phyloP scores from a whole-genome alignment of 2,113 vertebrate genomes.

The Pandion haliaetus region DNA sequence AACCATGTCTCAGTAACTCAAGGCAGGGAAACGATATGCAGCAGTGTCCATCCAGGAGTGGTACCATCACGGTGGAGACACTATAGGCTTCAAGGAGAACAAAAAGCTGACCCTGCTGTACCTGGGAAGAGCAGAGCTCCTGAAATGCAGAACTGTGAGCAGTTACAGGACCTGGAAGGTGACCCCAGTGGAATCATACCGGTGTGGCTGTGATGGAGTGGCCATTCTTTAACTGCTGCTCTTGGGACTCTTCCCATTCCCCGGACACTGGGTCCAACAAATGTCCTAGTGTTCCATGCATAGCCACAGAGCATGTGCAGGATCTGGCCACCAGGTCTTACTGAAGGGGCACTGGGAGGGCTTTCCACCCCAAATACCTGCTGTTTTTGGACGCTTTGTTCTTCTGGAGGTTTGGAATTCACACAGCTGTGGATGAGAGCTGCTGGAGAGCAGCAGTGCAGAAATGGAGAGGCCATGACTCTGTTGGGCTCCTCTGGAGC shows the following conservation, averaged over 20 bases:
- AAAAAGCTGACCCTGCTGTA: not conserved
- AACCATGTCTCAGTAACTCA: not conserved
- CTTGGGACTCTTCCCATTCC: not conserved
- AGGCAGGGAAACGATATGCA: not conserved
- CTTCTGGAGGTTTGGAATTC: not conserved
- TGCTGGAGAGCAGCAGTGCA: not conserved
- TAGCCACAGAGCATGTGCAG: not conserved
- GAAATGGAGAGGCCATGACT: not conserved
- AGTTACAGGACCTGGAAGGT: not conserved
- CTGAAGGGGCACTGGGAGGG: not conserved
- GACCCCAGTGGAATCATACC: not conserved
- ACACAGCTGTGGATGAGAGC: not conserved
- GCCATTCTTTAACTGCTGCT: not conserved
- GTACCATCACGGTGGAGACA: not conserved
- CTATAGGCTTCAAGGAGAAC: not conserved
- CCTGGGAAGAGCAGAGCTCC: not conserved
- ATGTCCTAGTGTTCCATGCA: not conserved
- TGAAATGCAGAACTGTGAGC: not conserved
- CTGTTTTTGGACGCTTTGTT: not conserved
- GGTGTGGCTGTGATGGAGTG: not conserved
- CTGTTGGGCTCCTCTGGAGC: not conserved
- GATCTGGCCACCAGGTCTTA: not conserved
- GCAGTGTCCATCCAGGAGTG: not conserved
- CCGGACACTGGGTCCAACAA: not conserved
- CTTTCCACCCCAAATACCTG: not conserved